Conservation (phyloP, 2,888 invertebrate genomes). For the Trichacis sp. region DNA sequence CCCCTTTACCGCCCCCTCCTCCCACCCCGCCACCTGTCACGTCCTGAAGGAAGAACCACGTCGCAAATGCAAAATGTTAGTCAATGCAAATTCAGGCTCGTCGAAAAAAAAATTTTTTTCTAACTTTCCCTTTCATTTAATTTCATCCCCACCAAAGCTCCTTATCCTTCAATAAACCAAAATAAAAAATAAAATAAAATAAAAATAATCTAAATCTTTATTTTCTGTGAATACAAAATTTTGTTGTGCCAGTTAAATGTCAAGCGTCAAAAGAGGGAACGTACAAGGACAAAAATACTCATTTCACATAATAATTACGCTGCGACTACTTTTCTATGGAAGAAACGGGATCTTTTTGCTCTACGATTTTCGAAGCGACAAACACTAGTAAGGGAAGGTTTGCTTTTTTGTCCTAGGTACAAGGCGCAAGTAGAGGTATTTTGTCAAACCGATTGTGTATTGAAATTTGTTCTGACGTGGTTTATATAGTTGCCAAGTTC, state of each 20-base stretch:
- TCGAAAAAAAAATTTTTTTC: background rate
- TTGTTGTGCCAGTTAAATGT: too few relatives aligned
- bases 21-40: slow-evolving; percentile 66
- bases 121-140: too few relatives aligned
- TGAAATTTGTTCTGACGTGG: slow-evolving; percentile 38
- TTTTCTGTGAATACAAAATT: too few relatives aligned
- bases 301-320: background rate
- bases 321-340: too few relatives aligned
- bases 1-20: slow-evolving; percentile 76
- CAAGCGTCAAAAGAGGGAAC: background rate
- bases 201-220: too few relatives aligned
- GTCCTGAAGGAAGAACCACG: slow-evolving; percentile 67
- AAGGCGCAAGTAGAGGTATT: too few relatives aligned
- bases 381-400: too few relatives aligned
- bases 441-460: slow-evolving; percentile 32
- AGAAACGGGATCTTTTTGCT: too few relatives aligned
- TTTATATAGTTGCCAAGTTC: slow-evolving; percentile 66
- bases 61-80: slow-evolving; percentile 58
- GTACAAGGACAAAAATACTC: background rate
- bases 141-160: background rate
- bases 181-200: background rate
- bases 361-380: too few relatives aligned
- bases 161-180: background rate
- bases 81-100: background rate
- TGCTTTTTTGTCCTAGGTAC: too few relatives aligned